phyloP scores from a whole-genome alignment of 2,888 invertebrate genomes.

The Fissipunctia ypsillon region DNA sequence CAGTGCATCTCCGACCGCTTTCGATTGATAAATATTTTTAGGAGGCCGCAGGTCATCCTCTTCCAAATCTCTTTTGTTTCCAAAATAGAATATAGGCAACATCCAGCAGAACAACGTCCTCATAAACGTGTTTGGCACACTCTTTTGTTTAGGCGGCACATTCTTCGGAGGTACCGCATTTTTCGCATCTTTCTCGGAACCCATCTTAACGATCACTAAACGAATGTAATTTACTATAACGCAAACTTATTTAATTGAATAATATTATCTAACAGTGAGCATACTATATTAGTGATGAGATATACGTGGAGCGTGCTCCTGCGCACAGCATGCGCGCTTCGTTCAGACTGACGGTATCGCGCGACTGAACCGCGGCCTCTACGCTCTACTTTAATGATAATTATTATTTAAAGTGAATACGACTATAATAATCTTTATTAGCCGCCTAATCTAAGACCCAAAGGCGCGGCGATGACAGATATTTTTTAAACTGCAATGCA shows the following conservation, averaged over 20 bases:
- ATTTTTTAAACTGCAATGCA: conserved; percentile 8
- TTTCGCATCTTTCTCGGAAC: conserved; percentile 61
- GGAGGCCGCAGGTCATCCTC: conserved; percentile 94
- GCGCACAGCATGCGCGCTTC: conserved; percentile 59
- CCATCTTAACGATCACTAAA: conserved; percentile 63
- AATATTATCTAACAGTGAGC: conserved; percentile 11
- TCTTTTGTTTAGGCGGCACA: conserved; percentile 67
- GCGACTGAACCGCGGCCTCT: conserved; percentile 34
- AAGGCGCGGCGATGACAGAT: conserved; percentile 7
- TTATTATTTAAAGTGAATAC: conserved; percentile 49
- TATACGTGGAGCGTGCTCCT: conserved; percentile 37
- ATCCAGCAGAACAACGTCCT: conserved; percentile 94
- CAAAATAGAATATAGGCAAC: conserved; percentile 93
- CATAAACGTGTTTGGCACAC: conserved; percentile 88
- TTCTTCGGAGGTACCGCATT: conserved; percentile 47
- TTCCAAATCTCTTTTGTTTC: conserved; percentile 93
- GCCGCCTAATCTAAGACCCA: conserved; percentile 29
- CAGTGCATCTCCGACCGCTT: conserved; percentile 92
- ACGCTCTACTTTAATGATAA: conserved; percentile 59
- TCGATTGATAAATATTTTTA: conserved; percentile 92
- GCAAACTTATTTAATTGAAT: conserved; percentile 20
- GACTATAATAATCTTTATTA: conserved; percentile 57
- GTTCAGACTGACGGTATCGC: conserved; percentile 54
- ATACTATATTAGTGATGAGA: conserved; percentile 1
- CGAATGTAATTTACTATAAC: conserved; percentile 22